Evolutionary conservation across 2,113 vertebrate genomes (phyloP).

Genomic region (Lampris incognitus): DNA sequence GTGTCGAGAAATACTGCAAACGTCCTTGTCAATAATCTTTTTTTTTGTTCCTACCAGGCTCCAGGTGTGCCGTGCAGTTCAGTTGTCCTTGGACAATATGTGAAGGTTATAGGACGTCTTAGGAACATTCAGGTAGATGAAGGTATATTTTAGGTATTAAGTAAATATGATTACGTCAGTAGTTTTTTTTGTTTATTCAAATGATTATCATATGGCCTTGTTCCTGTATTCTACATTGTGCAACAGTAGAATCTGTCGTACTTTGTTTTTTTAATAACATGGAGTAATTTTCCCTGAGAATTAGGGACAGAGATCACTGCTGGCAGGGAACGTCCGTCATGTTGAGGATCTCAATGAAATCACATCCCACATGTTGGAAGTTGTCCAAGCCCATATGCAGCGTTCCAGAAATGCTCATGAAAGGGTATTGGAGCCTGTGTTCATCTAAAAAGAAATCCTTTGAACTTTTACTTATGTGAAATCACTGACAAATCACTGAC

Average conservation of each 20-base stretch:
- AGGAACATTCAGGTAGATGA: slow-evolving; percentile 82
- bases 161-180: not conserved
- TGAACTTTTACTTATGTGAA: no score
- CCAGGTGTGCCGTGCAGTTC: slow-evolving; percentile 70
- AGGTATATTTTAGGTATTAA: no score
- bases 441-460: no score
- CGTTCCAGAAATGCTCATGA: slow-evolving; percentile 10
- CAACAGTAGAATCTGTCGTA: no score
- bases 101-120: slow-evolving; percentile 88
- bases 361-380: slow-evolving; percentile 89
- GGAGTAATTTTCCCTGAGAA: not conserved
- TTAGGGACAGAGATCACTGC: slow-evolving; percentile 87
- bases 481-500: no score
- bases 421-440: slow-evolving; percentile 24
- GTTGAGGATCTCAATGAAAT: slow-evolving; percentile 90
- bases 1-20: not conserved
- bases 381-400: slow-evolving; percentile 87
- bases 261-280: no score
- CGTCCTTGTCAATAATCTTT: no score
- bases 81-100: slow-evolving; percentile 85
- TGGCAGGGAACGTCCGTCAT: slow-evolving; percentile 84
- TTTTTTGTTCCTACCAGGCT: slow-evolving; percentile 73
- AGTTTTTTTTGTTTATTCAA: not conserved
- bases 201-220: no score
- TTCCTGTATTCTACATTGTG: no score